Evolutionary conservation across 2,113 vertebrate genomes (phyloP).

Genomic region (Elaphurus davidianus): DNA sequence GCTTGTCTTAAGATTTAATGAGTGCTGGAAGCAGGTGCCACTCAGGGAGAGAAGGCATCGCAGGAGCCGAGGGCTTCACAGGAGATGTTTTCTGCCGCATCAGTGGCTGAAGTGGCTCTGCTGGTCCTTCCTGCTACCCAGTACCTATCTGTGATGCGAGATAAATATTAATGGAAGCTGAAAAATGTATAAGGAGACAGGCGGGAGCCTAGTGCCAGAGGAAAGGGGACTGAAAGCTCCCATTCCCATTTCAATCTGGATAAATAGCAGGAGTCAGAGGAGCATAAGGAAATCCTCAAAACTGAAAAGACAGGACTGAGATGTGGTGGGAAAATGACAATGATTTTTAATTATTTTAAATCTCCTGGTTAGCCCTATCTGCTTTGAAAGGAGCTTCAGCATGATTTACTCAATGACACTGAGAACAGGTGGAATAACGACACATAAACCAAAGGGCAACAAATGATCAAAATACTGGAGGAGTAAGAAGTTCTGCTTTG

Average conservation of each 20-base stretch:
- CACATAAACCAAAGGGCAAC: background rate
- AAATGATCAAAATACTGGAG: background rate
- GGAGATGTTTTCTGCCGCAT: slow-evolving; percentile 14
- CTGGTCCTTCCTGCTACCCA: background rate
- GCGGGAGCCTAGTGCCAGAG: background rate
- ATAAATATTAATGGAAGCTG: slow-evolving; percentile 57
- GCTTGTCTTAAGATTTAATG: background rate
- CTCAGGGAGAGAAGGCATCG: background rate
- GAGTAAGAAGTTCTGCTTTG: background rate
- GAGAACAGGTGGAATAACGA: background rate
- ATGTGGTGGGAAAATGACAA: background rate
- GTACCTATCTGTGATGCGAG: background rate
- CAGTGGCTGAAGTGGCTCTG: slow-evolving; percentile 25
- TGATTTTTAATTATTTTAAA: background rate
- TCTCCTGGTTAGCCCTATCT: background rate
- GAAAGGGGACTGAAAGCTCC: background rate
- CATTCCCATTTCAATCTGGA: background rate
- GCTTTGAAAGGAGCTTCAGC: background rate
- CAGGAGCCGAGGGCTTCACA: background rate
- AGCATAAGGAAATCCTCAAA: slow-evolving; percentile 8
- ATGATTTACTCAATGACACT: background rate
- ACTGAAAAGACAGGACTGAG: background rate
- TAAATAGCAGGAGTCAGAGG: background rate
- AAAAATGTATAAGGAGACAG: slow-evolving; percentile 48
- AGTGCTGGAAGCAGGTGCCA: background rate